Evolutionary conservation across 2,797 vertebrate species (phyloP).

Genomic region (Gephyroberyx darwinii): DNA sequence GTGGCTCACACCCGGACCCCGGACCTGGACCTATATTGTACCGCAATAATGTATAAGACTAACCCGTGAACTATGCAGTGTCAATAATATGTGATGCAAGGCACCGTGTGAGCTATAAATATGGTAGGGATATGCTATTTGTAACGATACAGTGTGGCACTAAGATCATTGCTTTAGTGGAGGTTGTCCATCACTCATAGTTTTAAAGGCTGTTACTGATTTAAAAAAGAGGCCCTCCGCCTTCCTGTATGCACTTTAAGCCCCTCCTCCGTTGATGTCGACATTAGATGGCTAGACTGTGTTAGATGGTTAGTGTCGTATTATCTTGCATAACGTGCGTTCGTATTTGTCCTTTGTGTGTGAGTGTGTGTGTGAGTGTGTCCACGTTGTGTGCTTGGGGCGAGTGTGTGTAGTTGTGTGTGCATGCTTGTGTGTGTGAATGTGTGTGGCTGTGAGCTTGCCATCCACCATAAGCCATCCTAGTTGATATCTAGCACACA

Average conservation of each 20-base stretch:
- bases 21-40: conserved; percentile 76
- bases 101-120: conserved; percentile 80
- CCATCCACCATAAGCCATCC: conserved; percentile 80
- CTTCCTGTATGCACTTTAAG: conserved; percentile 83
- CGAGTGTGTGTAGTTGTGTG: conserved; percentile 15
- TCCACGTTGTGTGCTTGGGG: conserved; percentile 17
- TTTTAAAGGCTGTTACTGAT: conserved; percentile 59
- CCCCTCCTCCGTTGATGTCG: conserved; percentile 79
- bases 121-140: conserved; percentile 55
- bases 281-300: conserved; percentile 88
- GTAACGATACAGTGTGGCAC: conserved; percentile 57
- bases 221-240: conserved; percentile 56
- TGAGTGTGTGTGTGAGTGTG: conserved; percentile 32
- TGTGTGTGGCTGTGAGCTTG: conserved; percentile 34
- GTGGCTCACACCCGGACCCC: conserved; percentile 15
- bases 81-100: conserved; percentile 86
- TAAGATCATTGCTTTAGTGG: conserved; percentile 67
- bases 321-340: conserved; percentile 61
- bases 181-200: conserved; percentile 57
- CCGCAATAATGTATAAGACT: conserved; percentile 94
- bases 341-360: conserved; percentile 51
- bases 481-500: conserved; percentile 81
- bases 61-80: conserved; percentile 96
- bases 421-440: conserved; percentile 17
- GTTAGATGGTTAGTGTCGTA: conserved; percentile 87